Conservation (phyloP, 2,888 invertebrate species). For the Tetragonisca angustula region DNA sequence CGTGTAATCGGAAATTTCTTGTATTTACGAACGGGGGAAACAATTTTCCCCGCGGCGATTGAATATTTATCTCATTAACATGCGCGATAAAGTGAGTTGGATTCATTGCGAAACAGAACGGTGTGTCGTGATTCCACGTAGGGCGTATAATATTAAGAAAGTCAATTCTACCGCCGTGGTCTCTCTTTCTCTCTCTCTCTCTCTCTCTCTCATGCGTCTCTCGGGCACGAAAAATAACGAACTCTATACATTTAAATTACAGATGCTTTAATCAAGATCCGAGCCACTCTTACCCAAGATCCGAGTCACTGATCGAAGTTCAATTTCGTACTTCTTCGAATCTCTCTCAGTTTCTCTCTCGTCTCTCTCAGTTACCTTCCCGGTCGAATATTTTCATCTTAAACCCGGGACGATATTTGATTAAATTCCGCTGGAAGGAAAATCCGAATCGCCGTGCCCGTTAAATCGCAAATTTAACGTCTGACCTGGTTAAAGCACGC, state of each 20-base stretch:
- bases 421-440: not conserved
- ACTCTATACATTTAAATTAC: constrained; percentile 9
- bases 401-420: not conserved
- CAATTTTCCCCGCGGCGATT: not conserved
- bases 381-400: not conserved
- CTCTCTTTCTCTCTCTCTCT: too few species aligned
- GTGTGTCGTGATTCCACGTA: too few species aligned
- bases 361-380: not conserved
- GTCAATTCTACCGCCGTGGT: not conserved
- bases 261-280: constrained; percentile 10
- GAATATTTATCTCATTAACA: not conserved
- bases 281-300: not conserved
- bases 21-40: not conserved
- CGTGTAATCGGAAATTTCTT: constrained; percentile 35
- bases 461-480: not conserved
- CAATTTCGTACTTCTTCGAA: not conserved
- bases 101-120: not conserved
- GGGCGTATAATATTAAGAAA: not conserved
- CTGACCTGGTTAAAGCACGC: not conserved
- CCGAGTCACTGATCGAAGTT: not conserved
- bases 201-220: too few species aligned
- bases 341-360: not conserved
- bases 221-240: not conserved
- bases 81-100: not conserved
- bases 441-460: not conserved